Percentiles rank a stretch among this genome's conserved stretches.
Evolutionary conservation across 2,113 vertebrate genomes (phyloP).

Genomic region (Gila orcuttii): DNA sequence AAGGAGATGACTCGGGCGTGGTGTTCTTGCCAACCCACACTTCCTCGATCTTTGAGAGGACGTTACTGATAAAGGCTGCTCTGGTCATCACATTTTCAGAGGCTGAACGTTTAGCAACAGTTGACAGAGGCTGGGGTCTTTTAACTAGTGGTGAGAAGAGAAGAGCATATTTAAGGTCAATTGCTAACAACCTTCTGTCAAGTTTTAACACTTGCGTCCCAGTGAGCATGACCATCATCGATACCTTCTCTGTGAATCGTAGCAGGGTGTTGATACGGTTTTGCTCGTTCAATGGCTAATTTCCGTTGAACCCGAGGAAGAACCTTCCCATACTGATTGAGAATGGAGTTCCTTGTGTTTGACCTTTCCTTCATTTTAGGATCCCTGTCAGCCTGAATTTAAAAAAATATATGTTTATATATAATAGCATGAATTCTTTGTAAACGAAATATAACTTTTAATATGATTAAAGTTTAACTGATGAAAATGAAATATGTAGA

Average conservation of each 20-base stretch:
- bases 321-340: conserved; percentile 88
- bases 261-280: conserved; percentile 82
- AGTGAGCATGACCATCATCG: no score
- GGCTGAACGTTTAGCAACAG: conserved; percentile 79
- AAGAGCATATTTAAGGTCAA: neutral
- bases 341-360: conserved; percentile 85
- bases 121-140: conserved; percentile 88
- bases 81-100: conserved; percentile 83
- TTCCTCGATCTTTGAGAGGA: conserved; percentile 89
- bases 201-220: neutral
- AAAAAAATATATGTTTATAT: neutral
- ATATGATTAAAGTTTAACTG: no score
- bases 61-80: conserved; percentile 87
- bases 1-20: conserved; percentile 65
- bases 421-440: neutral
- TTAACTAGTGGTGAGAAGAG: conserved; percentile 74
- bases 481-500: neutral
- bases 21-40: conserved; percentile 80
- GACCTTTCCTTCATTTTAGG: conserved; percentile 85
- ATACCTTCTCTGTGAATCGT: conserved; percentile 83
- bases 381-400: conserved; percentile 83
- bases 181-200: neutral
- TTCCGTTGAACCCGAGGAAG: conserved; percentile 89
- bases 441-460: neutral
- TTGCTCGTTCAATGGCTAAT: conserved; percentile 85